Conservation (phyloP, 2,797 vertebrate genomes). For the Chlorospingus semifuscus region DNA sequence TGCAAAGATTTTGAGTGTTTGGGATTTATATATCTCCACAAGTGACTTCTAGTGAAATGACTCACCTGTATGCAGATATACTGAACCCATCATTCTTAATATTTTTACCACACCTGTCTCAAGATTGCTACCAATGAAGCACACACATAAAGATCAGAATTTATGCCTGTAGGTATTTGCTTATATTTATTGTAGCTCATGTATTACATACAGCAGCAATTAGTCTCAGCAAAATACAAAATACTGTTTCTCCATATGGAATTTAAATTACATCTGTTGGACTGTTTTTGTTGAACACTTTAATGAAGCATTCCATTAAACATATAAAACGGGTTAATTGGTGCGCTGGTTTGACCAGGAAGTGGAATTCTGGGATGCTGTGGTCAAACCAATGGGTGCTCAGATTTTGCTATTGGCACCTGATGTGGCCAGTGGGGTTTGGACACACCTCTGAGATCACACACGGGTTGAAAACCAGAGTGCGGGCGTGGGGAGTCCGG, state of each 20-base stretch:
- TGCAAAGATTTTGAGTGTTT: background rate
- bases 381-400: too few relatives aligned
- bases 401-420: too few relatives aligned
- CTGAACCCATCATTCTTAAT: background rate
- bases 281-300: background rate
- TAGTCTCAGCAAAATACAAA: background rate
- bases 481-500: too few relatives aligned
- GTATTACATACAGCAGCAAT: background rate
- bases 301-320: background rate
- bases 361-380: too few relatives aligned
- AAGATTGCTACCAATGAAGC: background rate
- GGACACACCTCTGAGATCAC: too few relatives aligned
- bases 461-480: too few relatives aligned
- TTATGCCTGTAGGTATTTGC: background rate
- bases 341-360: too few relatives aligned
- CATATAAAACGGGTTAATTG: background rate
- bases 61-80: background rate
- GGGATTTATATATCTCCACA: background rate
- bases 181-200: background rate
- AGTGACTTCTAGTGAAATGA: background rate
- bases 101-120: background rate
- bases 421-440: too few relatives aligned
- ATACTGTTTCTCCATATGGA: background rate
- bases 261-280: background rate
- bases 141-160: background rate